Base-by-base conservation (phyloP, 2,888 invertebrate species). In the Cacoxenus indagator region DNA sequence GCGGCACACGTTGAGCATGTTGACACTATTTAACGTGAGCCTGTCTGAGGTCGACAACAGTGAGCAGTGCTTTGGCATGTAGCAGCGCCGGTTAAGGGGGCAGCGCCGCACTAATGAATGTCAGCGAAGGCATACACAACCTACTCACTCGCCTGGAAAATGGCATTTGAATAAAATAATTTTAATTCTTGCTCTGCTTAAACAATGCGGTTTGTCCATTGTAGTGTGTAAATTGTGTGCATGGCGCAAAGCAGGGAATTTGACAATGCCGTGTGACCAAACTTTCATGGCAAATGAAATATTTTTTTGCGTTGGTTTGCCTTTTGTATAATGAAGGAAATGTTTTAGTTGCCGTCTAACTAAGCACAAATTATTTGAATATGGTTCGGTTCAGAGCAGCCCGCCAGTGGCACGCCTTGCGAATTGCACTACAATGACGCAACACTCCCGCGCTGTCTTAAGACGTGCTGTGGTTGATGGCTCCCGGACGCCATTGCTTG, bases 281-380 rank as follows among this genome's bases (percentile, higher is more conserved):
- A 37, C 9, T 37, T 37, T 37, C 14, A 37, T 17, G 48, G 48
- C 19, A 19, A 17, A 48, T 2, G 6, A 48, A 48, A 9, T n/a
- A n/a, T 48, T 48, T n/a, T n/a, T 48, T 48, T 48, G n/a, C n/a
- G n/a, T 48, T 48, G 11, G 8, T 14, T 48, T 48, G 9, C 48
- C 6, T 11, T 14, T 37, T 11, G 24, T 45, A 26, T 62, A 70
- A 78, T 73, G 67, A 72, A 73, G 70, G 73, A 75, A 76, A 78
- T 75, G 74, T 76, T 77, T 78, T 74, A 75, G 77, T 77, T 76
- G 74, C 67, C 75, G 68, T 74, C 45, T 24, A 43, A 62, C 61
- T 62, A 43, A 19, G 75, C 81, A 73, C 81, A 79, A 79, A 79
- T 82, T 82, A 80, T 82, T 73, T 76, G 19, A 75, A 79, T 80